Evolutionary conservation across 2,888 invertebrate genomes (phyloP).

Genomic region (Cataglyphis albicans): DNA sequence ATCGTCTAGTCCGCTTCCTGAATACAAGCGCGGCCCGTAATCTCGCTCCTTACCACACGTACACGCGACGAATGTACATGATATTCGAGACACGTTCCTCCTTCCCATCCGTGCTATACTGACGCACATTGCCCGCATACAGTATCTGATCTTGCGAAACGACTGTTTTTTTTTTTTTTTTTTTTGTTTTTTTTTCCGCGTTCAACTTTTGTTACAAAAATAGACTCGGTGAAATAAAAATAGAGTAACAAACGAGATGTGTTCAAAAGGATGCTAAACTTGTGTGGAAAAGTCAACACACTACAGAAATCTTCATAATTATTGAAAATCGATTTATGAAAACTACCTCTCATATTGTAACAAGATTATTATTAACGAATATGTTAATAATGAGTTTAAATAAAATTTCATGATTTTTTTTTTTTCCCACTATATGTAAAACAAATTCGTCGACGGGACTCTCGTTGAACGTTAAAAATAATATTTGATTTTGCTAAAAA

Average conservation of each 20-base stretch:
- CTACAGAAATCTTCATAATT: neutral
- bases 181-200: constrained; percentile 21
- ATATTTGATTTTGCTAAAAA: neutral
- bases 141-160: constrained; percentile 28
- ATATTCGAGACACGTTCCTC: constrained; percentile 62
- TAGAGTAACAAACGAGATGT: neutral
- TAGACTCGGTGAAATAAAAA: neutral
- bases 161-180: constrained; percentile 21
- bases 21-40: constrained; percentile 40
- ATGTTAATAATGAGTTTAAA: neutral
- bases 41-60: constrained; percentile 45
- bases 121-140: constrained; percentile 23
- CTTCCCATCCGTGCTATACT: constrained; percentile 38
- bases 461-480: neutral
- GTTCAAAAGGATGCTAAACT: neutral
- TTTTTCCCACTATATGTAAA: neutral
- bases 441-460: neutral
- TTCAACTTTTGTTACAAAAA: neutral
- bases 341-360: neutral
- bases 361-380: neutral
- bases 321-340: neutral
- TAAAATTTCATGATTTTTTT: neutral
- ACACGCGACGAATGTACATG: constrained; percentile 13
- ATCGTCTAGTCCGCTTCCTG: constrained; percentile 32
- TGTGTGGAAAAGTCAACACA: neutral